Percentiles rank a stretch among this genome's conserved stretches.
Conservation (phyloP, 2,113 vertebrate species). For the Atractosteus spatula region DNA sequence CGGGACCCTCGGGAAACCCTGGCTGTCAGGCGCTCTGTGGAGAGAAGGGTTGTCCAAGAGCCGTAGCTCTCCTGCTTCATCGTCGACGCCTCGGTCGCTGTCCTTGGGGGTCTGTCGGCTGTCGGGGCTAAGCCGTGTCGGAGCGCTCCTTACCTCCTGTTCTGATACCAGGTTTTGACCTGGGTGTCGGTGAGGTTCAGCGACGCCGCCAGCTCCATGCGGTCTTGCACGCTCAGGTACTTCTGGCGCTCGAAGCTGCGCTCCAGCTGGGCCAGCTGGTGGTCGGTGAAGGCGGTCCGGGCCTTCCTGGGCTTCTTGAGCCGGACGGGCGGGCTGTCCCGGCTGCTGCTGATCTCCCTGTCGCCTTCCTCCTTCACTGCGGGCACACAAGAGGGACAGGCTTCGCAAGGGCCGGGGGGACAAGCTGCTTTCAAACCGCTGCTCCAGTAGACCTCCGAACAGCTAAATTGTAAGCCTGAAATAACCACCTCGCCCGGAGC, state of each 20-base stretch:
- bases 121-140: too few relatives aligned
- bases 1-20: too few relatives aligned
- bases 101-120: too few relatives aligned
- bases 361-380: constrained; percentile 97
- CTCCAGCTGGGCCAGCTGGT: constrained; percentile 96
- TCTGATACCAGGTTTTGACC: constrained; percentile 99
- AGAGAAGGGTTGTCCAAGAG: too few relatives aligned
- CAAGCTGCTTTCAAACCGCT: neutral
- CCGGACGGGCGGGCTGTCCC: constrained; percentile 90
- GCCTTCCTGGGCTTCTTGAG: constrained; percentile 97
- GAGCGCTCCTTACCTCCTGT: constrained; percentile 80
- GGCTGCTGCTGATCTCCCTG: constrained; percentile 93
- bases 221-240: constrained; percentile 95
- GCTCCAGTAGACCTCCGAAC: too few relatives aligned
- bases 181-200: constrained; percentile 98
- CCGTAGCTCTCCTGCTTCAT: too few relatives aligned
- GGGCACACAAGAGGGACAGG: constrained; percentile 4
- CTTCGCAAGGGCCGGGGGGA: neutral
- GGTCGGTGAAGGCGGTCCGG: constrained; percentile 96
- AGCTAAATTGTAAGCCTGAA: too few relatives aligned
- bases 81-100: too few relatives aligned
- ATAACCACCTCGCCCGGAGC: too few relatives aligned
- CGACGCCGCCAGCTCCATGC: constrained; percentile 96
- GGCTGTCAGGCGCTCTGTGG: too few relatives aligned
- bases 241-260: constrained; percentile 96